Conservation (phyloP, 2,113 vertebrate genomes). For the Cariama cristata region DNA sequence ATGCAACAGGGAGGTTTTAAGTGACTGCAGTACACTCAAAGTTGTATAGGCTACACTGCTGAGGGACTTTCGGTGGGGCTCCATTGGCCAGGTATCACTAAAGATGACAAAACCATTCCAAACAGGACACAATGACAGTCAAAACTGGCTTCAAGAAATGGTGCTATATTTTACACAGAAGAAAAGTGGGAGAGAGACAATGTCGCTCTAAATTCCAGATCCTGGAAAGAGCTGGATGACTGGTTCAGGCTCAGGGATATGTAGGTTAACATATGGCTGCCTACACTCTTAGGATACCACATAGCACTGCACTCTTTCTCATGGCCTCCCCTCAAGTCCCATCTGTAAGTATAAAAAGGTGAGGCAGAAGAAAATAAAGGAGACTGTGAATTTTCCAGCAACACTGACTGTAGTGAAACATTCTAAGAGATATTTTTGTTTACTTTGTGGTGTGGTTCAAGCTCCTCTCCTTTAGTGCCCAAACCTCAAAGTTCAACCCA, state of each 20-base stretch:
- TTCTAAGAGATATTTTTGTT: neutral
- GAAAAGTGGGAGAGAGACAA: neutral
- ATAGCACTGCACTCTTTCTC: neutral
- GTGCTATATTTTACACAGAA: neutral
- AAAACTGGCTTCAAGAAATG: neutral
- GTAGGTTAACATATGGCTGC: neutral
- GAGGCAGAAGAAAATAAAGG: neutral
- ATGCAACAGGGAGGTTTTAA: neutral
- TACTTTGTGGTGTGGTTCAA: neutral
- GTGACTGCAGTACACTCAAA: neutral
- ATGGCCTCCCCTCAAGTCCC: neutral
- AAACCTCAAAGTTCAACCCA: neutral
- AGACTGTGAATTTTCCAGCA: neutral
- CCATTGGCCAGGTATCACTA: neutral
- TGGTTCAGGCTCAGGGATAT: neutral
- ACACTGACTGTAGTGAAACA: neutral
- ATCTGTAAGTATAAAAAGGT: neutral
- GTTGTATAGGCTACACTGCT: neutral
- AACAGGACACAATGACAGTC: neutral
- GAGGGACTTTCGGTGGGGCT: neutral
- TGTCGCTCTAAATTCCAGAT: neutral
- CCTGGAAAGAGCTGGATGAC: neutral
- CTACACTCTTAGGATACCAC: neutral
- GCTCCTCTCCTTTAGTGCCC: neutral
- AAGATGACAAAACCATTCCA: neutral